These are phyloP conservation scores for Nothura maculosa DNA, from an alignment of 2,797 vertebrate species.

Conservation along the genomic window DNA sequence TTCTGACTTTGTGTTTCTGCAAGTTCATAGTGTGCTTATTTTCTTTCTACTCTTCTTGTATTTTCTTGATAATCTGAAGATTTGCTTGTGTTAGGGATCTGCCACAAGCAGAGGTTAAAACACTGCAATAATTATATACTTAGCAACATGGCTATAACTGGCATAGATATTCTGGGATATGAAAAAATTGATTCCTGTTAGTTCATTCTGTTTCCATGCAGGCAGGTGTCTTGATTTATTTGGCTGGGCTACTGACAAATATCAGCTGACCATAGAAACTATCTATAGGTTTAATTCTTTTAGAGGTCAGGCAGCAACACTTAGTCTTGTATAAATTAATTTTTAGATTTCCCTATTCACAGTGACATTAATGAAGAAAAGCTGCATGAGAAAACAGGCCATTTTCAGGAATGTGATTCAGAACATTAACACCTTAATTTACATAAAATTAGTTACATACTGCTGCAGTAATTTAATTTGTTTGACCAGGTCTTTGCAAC, in stretches of 20 bases:
- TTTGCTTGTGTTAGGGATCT: neutral
- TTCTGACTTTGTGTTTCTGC: neutral
- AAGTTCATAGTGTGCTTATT: neutral
- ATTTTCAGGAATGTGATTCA: slow-evolving; percentile 88
- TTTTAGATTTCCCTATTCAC: slow-evolving; percentile 71
- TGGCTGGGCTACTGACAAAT: slow-evolving; percentile 41
- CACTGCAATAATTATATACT: neutral
- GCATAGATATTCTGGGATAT: neutral
- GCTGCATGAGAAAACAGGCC: slow-evolving; percentile 85
- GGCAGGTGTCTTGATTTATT: slow-evolving; percentile 60
- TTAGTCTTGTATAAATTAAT: slow-evolving; percentile 73
- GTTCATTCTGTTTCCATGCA: neutral
- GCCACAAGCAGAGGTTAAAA: slow-evolving; percentile 2
- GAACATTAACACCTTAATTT: slow-evolving; percentile 97
- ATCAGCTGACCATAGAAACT: slow-evolving; percentile 56
- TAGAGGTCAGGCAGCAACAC: slow-evolving; percentile 45
- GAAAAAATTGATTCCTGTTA: slow-evolving; percentile 23
- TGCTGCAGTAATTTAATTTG: slow-evolving; percentile 94
- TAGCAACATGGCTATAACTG: neutral
- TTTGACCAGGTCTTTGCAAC: slow-evolving; percentile 89
- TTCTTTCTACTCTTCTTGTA: neutral
- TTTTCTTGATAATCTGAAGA: slow-evolving; percentile 13
- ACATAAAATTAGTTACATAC: slow-evolving; percentile 96
- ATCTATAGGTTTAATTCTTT: slow-evolving; percentile 64
- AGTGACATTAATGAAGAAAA: slow-evolving; percentile 80